A percentile compares a stretch with the other conserved stretches of the same genome.
phyloP scores from a whole-genome alignment of 2,113 vertebrate species.

The Takifugu bimaculatus region DNA sequence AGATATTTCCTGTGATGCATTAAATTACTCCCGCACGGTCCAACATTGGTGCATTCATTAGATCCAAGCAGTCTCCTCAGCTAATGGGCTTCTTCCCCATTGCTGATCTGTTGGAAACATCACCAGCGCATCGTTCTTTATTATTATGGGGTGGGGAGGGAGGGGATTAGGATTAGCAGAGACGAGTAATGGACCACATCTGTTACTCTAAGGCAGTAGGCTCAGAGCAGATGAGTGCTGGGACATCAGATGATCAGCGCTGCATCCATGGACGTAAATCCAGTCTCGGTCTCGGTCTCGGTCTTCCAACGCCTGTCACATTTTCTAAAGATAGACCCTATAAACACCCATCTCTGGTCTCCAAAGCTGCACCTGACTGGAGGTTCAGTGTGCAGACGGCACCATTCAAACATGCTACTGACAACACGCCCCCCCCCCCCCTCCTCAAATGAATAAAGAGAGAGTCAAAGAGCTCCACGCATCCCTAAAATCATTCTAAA shows the following conservation, averaged over 20 bases:
- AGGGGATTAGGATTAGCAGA: slow-evolving; percentile 58
- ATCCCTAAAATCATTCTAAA: not conserved
- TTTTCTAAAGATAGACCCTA: not conserved
- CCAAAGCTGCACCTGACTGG: no score
- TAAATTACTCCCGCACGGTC: no score
- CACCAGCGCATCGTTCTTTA: no score
- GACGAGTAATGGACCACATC: slow-evolving; percentile 56
- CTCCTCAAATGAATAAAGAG: not conserved
- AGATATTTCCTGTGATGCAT: no score
- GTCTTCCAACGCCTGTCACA: not conserved
- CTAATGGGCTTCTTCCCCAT: no score
- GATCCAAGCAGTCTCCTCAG: not conserved
- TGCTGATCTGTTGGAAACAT: no score
- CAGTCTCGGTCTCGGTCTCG: no score
- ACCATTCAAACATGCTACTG: no score
- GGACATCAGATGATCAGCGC: slow-evolving; percentile 41
- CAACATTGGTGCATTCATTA: not conserved
- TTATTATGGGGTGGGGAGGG: not conserved
- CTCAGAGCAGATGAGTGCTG: slow-evolving; percentile 31
- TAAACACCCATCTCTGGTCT: no score
- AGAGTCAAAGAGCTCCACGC: not conserved
- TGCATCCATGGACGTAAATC: slow-evolving; percentile 28
- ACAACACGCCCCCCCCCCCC: no score
- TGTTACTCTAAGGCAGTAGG: slow-evolving; percentile 35
- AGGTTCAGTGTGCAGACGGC: no score